phyloP scores from a whole-genome alignment of 2,113 vertebrate genomes.

The Gavialis gangeticus region DNA sequence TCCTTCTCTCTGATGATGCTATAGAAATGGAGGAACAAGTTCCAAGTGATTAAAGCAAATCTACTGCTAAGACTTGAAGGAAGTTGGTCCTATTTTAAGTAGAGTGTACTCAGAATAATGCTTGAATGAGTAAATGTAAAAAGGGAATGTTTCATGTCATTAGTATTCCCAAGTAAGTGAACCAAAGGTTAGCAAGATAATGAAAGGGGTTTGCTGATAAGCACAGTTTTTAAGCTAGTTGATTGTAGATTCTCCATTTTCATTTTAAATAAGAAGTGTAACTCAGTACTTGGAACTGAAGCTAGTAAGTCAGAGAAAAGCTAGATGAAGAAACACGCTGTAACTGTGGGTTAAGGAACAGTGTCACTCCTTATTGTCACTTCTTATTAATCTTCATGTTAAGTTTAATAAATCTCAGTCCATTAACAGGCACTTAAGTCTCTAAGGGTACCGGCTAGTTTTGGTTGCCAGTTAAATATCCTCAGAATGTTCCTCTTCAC shows the following conservation, averaged over 20 bases:
- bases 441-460: too few species aligned
- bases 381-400: too few species aligned
- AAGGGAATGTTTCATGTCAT: conserved; percentile 54
- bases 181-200: conserved; percentile 64
- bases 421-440: too few species aligned
- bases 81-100: conserved; percentile 60
- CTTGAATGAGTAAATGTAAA: conserved; percentile 36
- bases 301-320: conserved; percentile 18
- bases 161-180: conserved; percentile 66
- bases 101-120: conserved; percentile 9
- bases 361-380: too few species aligned
- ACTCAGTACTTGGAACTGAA: conserved; percentile 20
- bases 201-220: conserved; percentile 70
- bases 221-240: conserved; percentile 55
- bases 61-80: conserved; percentile 37
- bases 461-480: too few species aligned
- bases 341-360: background rate
- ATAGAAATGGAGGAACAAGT: conserved; percentile 43
- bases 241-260: conserved; percentile 56
- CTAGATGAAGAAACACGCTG: background rate
- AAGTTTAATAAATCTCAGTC: too few species aligned
- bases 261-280: conserved; percentile 54
- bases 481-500: too few species aligned
- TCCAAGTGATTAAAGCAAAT: conserved; percentile 72
- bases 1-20: conserved; percentile 16